Evolutionary conservation across 2,888 invertebrate genomes (phyloP).

Genomic region (Hypolimnas misippus): DNA sequence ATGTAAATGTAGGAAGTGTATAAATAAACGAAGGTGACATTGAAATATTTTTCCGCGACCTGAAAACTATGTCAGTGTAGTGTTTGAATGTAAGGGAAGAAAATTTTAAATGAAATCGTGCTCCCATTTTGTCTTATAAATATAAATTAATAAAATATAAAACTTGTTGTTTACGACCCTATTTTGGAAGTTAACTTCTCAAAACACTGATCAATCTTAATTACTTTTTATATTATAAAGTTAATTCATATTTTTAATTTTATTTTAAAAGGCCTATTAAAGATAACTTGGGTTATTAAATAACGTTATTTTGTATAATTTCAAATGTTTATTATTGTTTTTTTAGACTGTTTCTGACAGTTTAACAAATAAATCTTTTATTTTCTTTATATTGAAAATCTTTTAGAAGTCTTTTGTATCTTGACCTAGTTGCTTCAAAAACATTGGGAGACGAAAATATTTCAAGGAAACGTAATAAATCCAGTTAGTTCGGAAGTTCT

Average conservation of each 20-base stretch:
- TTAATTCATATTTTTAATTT: too few relatives aligned
- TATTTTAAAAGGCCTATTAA: too few relatives aligned
- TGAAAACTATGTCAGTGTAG: conserved; percentile 49
- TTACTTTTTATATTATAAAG: too few relatives aligned
- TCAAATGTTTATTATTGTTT: too few relatives aligned
- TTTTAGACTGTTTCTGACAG: too few relatives aligned
- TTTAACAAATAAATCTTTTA: background rate
- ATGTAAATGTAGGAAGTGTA: conserved; percentile 52
- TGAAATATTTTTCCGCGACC: conserved; percentile 64
- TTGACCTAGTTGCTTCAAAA: conserved; percentile 20
- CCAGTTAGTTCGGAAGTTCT: background rate
- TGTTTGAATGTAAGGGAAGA: conserved; percentile 21
- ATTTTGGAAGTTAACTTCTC: too few relatives aligned
- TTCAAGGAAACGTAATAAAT: conserved; percentile 25
- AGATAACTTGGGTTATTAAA: too few relatives aligned
- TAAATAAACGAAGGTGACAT: conserved; percentile 70
- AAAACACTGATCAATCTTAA: too few relatives aligned
- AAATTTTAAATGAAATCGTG: conserved; percentile 19
- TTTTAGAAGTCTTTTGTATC: background rate
- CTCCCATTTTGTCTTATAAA: background rate
- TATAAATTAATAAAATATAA: background rate
- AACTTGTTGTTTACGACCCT: too few relatives aligned
- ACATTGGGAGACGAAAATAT: conserved; percentile 23
- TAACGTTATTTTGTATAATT: too few relatives aligned
- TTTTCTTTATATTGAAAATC: background rate